These are phyloP conservation scores for Artemia sp. DNA, from an alignment of 2,888 invertebrate species.

Conservation along the genomic window DNA sequence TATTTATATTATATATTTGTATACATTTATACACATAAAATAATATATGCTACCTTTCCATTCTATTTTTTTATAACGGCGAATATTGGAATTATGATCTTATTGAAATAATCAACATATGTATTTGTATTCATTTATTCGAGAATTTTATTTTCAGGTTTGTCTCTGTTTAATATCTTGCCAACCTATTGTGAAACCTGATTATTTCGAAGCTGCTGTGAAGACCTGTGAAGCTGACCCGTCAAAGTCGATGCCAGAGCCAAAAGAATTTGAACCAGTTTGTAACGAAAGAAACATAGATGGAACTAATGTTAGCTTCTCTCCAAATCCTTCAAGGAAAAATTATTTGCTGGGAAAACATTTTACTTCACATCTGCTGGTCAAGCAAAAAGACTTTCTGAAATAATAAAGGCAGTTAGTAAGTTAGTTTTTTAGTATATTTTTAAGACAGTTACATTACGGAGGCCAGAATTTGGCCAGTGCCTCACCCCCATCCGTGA, in stretches of 20 bases:
- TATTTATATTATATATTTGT: no score
- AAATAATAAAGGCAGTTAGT: not conserved
- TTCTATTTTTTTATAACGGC: no score
- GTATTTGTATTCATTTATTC: not conserved
- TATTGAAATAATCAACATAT: no score
- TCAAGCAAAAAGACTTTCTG: constrained; percentile 2
- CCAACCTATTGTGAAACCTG: not conserved
- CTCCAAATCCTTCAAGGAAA: not conserved
- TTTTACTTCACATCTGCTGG: not conserved
- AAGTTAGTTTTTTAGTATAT: not conserved
- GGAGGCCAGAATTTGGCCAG: not conserved
- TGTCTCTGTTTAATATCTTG: not conserved
- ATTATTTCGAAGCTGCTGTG: not conserved
- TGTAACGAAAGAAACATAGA: not conserved
- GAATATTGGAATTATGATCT: no score
- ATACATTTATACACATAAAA: no score
- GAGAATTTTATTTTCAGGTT: not conserved
- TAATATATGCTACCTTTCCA: no score
- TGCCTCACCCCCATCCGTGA: not conserved
- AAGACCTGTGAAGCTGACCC: not conserved
- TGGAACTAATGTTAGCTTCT: not conserved
- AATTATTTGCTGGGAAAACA: not conserved
- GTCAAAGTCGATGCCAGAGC: not conserved
- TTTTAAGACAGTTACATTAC: not conserved
- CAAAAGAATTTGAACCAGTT: not conserved